Evolutionary conservation across 2,113 vertebrate species (phyloP).

Genomic region (Archocentrus centrarchus): DNA sequence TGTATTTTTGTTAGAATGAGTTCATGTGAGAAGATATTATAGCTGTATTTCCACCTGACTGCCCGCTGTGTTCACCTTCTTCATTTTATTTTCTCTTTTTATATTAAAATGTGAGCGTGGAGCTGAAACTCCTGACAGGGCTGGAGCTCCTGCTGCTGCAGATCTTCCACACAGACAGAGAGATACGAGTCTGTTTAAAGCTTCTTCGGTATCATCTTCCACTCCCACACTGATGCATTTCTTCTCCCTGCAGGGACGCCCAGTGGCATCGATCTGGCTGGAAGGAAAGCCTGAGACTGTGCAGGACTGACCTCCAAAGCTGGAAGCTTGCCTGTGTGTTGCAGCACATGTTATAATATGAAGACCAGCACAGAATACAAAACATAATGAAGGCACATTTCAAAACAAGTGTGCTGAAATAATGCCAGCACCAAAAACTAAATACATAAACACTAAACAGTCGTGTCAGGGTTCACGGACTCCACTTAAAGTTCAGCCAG

Average conservation of each 20-base stretch:
- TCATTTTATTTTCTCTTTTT: constrained; percentile 14
- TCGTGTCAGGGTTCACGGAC: not conserved
- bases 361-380: not conserved
- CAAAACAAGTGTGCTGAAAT: not conserved
- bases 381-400: not conserved
- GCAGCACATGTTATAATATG: not conserved
- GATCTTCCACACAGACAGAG: not conserved
- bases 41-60: not conserved
- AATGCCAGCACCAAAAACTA: not conserved
- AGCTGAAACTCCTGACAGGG: rapidly evolving
- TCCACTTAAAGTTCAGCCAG: not conserved
- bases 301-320: not conserved
- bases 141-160: constrained; percentile 4
- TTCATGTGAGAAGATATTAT: constrained; percentile 1
- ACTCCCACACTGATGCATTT: constrained; percentile 30
- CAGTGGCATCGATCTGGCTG: not conserved
- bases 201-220: not conserved
- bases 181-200: not conserved
- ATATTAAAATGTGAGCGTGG: constrained; percentile 5
- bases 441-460: constrained; percentile 12
- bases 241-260: constrained; percentile 26
- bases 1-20: not conserved
- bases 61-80: not conserved
- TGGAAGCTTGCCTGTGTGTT: not conserved
- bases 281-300: not conserved